A percentile compares a stretch with the other conserved stretches of the same genome.
Conservation (phyloP, 2,888 invertebrate genomes). For the Myopa tessellatipennis region DNA sequence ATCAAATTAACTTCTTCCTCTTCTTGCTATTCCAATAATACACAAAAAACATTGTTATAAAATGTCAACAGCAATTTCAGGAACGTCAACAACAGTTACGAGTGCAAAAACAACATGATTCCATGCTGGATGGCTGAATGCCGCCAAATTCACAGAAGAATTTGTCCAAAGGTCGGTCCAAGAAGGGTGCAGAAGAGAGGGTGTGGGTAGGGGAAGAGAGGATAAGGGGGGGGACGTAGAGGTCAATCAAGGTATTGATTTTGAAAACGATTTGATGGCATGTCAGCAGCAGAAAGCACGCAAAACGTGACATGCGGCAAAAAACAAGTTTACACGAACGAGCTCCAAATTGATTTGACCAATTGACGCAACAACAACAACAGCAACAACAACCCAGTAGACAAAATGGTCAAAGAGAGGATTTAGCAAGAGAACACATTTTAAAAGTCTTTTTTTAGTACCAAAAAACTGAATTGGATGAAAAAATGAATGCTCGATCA, state of each 20-base stretch:
- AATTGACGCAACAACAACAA: background rate
- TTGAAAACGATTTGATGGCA: slow-evolving; percentile 14
- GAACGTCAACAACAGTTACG: background rate
- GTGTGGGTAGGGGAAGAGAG: too few relatives aligned
- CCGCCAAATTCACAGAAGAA: too few relatives aligned
- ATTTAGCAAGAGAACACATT: background rate
- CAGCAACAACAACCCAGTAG: too few relatives aligned
- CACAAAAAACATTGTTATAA: background rate
- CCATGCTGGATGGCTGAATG: too few relatives aligned
- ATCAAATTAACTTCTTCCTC: too few relatives aligned
- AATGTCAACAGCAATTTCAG: background rate
- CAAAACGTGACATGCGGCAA: slow-evolving; percentile 9
- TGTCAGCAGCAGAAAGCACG: slow-evolving; percentile 1
- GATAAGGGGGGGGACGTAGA: background rate
- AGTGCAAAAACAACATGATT: too few relatives aligned
- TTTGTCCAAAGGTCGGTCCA: too few relatives aligned
- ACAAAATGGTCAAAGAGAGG: background rate
- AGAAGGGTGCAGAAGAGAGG: too few relatives aligned
- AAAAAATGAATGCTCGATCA: too few relatives aligned
- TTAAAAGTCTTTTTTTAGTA: background rate
- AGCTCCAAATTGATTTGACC: slow-evolving; percentile 1
- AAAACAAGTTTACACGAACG: background rate
- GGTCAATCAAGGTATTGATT: slow-evolving; percentile 23
- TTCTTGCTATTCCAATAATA: background rate
- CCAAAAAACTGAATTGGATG: too few relatives aligned